Conservation (phyloP, 1,140 invertebrate genomes). For the Venustaconcha ellipsiformis region DNA sequence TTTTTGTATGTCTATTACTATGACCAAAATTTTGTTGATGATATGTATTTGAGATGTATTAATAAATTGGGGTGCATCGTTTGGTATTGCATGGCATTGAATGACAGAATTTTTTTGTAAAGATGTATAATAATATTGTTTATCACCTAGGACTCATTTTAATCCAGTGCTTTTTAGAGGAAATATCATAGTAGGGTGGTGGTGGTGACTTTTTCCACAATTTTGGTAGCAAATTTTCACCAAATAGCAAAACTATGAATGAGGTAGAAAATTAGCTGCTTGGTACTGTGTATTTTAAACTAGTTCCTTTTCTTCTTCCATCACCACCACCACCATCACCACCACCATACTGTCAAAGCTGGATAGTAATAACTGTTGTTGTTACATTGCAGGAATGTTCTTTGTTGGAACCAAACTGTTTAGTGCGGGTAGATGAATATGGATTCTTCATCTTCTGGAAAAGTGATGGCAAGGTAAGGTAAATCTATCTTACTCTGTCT, state of each 20-base stretch:
- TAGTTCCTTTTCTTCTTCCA: background rate
- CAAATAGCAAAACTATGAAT: no score
- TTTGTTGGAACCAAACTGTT: constrained; percentile 87
- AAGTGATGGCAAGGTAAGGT: constrained; percentile 89
- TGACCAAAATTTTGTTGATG: no score
- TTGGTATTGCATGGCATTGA: no score
- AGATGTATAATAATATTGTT: no score
- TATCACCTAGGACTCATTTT: no score
- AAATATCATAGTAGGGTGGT: background rate
- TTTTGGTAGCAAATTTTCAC: background rate
- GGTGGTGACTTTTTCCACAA: background rate
- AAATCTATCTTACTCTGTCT: background rate
- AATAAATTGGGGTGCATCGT: no score
- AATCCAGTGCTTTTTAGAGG: no score
- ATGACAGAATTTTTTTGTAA: no score
- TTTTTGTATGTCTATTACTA: no score
- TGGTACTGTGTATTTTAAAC: background rate
- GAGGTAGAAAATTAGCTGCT: no score
- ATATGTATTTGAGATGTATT: no score
- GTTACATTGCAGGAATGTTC: constrained; percentile 49
- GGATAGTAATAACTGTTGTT: background rate
- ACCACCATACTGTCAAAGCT: background rate
- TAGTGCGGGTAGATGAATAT: constrained; percentile 97
- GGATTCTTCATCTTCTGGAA: constrained; percentile 99
- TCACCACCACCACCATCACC: no score